These are phyloP conservation scores for Adrianichthys oophorus DNA, from an alignment of 2,797 vertebrate genomes.

Conservation along the genomic window DNA sequence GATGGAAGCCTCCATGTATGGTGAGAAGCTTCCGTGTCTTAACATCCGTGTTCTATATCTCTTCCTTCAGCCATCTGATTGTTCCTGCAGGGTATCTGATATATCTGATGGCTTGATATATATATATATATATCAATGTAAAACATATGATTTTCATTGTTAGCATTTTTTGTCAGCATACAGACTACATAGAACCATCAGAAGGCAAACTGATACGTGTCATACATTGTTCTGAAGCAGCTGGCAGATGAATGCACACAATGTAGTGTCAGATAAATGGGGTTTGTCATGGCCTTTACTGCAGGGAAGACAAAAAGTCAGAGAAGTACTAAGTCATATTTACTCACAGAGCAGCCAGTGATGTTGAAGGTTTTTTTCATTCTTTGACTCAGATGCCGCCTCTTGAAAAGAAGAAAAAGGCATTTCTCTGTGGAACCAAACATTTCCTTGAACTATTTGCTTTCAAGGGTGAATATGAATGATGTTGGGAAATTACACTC, in stretches of 20 bases:
- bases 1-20: too few relatives aligned
- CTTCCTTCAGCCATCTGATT: too few relatives aligned
- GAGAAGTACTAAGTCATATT: slow-evolving; percentile 28
- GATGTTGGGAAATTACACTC: slow-evolving; percentile 67
- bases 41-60: too few relatives aligned
- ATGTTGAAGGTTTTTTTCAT: slow-evolving; percentile 23
- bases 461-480: slow-evolving; percentile 74
- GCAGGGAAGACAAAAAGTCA: slow-evolving; percentile 55
- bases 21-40: too few relatives aligned
- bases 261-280: slow-evolving; percentile 60
- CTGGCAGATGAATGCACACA: slow-evolving; percentile 53
- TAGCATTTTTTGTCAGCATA: slow-evolving; percentile 39
- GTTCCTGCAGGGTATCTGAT: too few relatives aligned
- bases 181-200: slow-evolving; percentile 65
- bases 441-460: slow-evolving; percentile 69
- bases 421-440: slow-evolving; percentile 54
- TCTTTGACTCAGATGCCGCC: slow-evolving; percentile 23
- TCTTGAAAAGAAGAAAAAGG: slow-evolving; percentile 46
- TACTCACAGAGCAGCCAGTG: slow-evolving; percentile 26
- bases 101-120: too few relatives aligned
- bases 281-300: slow-evolving; percentile 58
- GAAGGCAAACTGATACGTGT: slow-evolving; percentile 61
- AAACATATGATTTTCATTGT: slow-evolving; percentile 57
- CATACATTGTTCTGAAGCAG: slow-evolving; percentile 61
- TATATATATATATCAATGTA: slow-evolving; percentile 22